These are phyloP conservation scores for Plutella xylostella DNA, from an alignment of 2,888 invertebrate genomes.

Conservation along the genomic window DNA sequence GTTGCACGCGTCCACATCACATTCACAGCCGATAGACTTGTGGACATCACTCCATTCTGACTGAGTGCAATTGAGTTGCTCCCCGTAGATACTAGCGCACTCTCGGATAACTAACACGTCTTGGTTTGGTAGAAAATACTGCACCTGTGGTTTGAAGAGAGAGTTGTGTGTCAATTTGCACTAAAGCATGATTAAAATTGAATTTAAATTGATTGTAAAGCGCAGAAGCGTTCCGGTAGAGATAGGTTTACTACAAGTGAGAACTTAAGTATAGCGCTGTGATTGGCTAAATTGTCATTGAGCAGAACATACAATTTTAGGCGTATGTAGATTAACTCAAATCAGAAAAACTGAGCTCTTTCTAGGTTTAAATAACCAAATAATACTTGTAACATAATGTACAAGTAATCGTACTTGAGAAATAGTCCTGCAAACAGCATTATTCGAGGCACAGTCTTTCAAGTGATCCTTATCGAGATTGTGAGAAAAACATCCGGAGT, in stretches of 20 bases:
- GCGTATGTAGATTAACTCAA: too few species aligned
- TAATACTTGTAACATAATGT: too few species aligned
- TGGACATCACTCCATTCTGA: conserved; percentile 45
- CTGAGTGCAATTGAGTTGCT: conserved; percentile 30
- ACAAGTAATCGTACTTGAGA: conserved; percentile 26
- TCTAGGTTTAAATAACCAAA: neutral
- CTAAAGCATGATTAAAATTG: too few species aligned
- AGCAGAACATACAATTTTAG: too few species aligned
- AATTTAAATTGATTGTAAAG: too few species aligned
- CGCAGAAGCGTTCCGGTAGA: too few species aligned
- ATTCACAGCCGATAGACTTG: conserved; percentile 48
- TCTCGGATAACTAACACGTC: conserved; percentile 41
- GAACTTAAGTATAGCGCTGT: too few species aligned
- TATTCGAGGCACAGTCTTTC: conserved; percentile 28
- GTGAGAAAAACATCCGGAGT: conserved; percentile 35
- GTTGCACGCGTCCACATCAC: conserved; percentile 46
- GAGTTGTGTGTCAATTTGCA: too few species aligned
- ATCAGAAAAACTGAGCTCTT: too few species aligned
- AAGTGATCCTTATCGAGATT: conserved; percentile 33
- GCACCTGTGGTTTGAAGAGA: too few species aligned
- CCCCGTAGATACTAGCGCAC: conserved; percentile 42
- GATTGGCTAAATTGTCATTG: too few species aligned
- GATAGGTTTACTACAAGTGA: too few species aligned
- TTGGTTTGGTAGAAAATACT: conserved; percentile 37
- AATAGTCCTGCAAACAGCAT: conserved; percentile 40